phyloP scores from a whole-genome alignment of 2,797 vertebrate genomes.

The Thunnus albacares region DNA sequence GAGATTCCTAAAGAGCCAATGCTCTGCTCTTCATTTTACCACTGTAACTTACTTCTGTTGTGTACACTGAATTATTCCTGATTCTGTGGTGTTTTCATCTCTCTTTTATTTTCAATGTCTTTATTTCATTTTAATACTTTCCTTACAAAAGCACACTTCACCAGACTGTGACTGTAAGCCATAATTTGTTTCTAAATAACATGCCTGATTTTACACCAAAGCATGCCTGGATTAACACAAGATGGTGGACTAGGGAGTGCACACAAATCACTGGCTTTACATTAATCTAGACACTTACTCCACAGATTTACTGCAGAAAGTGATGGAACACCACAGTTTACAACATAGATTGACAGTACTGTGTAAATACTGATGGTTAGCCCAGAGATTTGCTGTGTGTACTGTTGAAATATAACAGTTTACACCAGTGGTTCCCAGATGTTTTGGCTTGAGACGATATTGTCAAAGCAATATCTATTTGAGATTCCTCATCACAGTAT shows the following conservation, averaged over 20 bases:
- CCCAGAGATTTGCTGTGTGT: background rate
- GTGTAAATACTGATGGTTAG: background rate
- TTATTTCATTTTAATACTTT: background rate
- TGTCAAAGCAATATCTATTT: conserved; percentile 1
- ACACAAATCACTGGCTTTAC: background rate
- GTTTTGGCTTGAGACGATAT: conserved; percentile 20
- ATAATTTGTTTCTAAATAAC: conserved; percentile 4
- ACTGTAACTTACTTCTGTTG: conserved; percentile 3
- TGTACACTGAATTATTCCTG: background rate
- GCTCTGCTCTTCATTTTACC: background rate
- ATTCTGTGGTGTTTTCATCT: background rate
- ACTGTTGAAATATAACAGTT: background rate
- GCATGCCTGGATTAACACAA: background rate
- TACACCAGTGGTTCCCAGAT: background rate
- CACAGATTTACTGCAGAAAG: background rate
- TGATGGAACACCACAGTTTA: background rate
- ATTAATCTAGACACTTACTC: background rate
- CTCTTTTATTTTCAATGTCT: background rate
- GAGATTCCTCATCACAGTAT: conserved; percentile 20
- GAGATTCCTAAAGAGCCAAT: background rate
- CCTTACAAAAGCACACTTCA: background rate
- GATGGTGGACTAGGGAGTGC: background rate
- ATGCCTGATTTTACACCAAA: background rate
- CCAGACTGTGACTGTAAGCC: background rate
- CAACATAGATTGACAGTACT: background rate